These are phyloP conservation scores for Adrianichthys oophorus DNA, from an alignment of 2,797 vertebrate genomes.

Conservation along the genomic window DNA sequence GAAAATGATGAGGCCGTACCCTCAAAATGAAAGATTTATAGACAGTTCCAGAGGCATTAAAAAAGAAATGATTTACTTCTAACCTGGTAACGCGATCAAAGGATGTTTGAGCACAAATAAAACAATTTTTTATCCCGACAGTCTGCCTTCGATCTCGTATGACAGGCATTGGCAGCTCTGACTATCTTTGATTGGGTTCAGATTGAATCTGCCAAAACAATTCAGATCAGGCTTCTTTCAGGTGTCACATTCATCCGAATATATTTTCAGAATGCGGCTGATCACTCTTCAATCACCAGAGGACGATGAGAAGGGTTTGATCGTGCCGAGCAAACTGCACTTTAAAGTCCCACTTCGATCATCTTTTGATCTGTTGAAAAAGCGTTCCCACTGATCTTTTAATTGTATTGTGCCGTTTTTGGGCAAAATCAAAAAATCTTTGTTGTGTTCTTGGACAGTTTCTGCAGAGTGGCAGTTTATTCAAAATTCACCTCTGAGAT, in stretches of 20 bases:
- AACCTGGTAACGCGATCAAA: slow-evolving; percentile 31
- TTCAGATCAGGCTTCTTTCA: slow-evolving; percentile 12
- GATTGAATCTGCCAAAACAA: slow-evolving; percentile 5
- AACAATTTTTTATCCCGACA: slow-evolving; percentile 10
- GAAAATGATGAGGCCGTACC: slow-evolving; percentile 10
- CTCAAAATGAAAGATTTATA: slow-evolving; percentile 23
- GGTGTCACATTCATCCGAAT: slow-evolving; percentile 6
- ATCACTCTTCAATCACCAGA: not conserved
- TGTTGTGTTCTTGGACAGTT: too few species aligned
- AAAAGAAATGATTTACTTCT: slow-evolving; percentile 7
- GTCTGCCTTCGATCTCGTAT: not conserved
- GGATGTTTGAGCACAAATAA: slow-evolving; percentile 22
- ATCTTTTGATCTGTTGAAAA: not conserved
- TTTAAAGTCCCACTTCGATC: not conserved
- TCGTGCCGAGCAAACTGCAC: not conserved
- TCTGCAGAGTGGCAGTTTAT: too few species aligned
- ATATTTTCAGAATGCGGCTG: not conserved
- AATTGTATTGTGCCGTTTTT: too few species aligned
- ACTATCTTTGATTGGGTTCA: slow-evolving; percentile 13
- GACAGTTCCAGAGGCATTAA: slow-evolving; percentile 15
- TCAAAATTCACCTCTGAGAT: too few species aligned
- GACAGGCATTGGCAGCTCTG: not conserved
- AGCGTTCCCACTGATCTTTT: too few species aligned
- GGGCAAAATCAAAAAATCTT: too few species aligned
- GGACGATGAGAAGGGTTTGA: not conserved